Evolutionary conservation across 2,888 invertebrate species (phyloP), one percentile per base, ranked within the genome.

Genomic region (Dusona sp.): DNA sequence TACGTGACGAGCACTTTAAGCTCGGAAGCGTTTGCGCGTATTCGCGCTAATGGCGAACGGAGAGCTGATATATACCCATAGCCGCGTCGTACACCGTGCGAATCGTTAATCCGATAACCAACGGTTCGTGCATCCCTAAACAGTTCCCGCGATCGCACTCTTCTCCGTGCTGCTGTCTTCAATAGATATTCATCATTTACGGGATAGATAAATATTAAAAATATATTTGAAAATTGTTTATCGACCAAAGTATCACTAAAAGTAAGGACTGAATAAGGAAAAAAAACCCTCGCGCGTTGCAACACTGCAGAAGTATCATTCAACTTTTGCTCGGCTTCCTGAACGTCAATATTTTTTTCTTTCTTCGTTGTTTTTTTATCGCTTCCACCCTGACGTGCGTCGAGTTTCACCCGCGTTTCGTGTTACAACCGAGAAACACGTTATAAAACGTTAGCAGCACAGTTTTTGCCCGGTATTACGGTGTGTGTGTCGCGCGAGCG

Each of bases 91-190:
- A 93, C 93, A 92, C 91, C 89, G 86, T 89, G 89, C 91, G 93
- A 93, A 93, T 93, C 90, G 91, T 91, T 93, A 92, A 93, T 92
- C 90, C 90, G 89, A 91, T 90, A 91, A 89, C 89, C 88, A 88
- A 90, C 91, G 90, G 88, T 87, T 85, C 78, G 85, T 84, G 92
- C 91, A 92, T 93, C 89, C 90, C 88, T 91, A 89, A 93, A 91
- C 89, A 92, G 91, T 70, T 68, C 79, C 22, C 16, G 45, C 19
- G 54, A 78, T 36, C 51, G 51, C 22, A 19, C 36, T 36, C 65
- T 36, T 36, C 65, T 36, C 36, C 36, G 65, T 8, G n/a, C 19
- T 8, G n/a, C 19, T 29, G 0, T 57, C 25, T 57, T 13, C 25
- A 11, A 3, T 3, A 13, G 22, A 57, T 57, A 8, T 25, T 29